Evolutionary conservation across 2,888 invertebrate species (phyloP).

Genomic region (Eucera pruinosa): DNA sequence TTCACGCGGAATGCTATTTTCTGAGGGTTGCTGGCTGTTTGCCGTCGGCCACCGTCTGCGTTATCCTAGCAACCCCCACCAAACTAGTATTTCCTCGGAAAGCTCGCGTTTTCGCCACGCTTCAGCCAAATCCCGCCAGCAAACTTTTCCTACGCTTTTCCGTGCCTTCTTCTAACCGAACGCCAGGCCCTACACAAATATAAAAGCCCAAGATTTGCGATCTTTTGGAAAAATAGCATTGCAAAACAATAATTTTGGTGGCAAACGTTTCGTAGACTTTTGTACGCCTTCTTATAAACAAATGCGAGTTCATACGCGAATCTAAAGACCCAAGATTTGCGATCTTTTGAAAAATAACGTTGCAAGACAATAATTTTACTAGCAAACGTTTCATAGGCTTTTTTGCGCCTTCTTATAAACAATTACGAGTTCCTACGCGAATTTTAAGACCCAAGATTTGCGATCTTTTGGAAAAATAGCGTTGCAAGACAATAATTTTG

Average conservation of each 20-base stretch:
- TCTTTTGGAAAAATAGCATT: no score
- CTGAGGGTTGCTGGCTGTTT: slow-evolving; percentile 62
- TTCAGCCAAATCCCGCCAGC: slow-evolving; percentile 80
- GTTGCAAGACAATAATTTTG: no score
- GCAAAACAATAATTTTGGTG: no score
- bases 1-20: slow-evolving; percentile 57
- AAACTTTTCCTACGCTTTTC: slow-evolving; percentile 75
- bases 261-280: no score
- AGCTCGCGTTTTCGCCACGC: slow-evolving; percentile 78
- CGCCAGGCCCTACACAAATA: no score
- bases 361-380: no score
- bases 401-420: no score
- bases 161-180: slow-evolving; percentile 40
- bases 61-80: slow-evolving; percentile 65
- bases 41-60: slow-evolving; percentile 56
- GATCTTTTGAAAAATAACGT: no score
- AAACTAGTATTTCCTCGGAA: slow-evolving; percentile 72
- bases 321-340: no score
- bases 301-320: not conserved
- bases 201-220: no score
- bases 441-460: not conserved
- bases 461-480: slow-evolving; percentile 80
- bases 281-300: slow-evolving; percentile 40
- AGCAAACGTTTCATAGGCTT: not conserved
- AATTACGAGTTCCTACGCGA: not conserved